Base-by-base conservation (phyloP, 2,888 invertebrate species). In the Aphodius granarius region DNA sequence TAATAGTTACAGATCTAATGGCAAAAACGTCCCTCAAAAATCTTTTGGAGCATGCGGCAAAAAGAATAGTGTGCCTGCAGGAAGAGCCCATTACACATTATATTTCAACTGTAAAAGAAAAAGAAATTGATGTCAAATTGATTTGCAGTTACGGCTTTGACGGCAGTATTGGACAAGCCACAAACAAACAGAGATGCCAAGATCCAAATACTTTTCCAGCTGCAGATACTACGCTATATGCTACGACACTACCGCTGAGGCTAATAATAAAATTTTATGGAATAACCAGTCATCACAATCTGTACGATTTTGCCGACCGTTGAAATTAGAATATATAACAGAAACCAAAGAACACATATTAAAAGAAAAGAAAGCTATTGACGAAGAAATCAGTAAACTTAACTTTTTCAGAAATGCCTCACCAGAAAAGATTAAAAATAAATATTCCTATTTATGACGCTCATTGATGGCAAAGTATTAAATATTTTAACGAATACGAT, bases 401-500 rank as follows among this genome's bases (percentile, higher is more conserved):
- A 16, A 13, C 15, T 13, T 43, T 43, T 9, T 43, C 43, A 43
- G 17, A 20, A 13, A 20, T 66, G 13, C 20, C n/a, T 3, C 13
- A 66, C 16, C 20, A 66, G 15, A 66, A 66, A 66, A 19, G n/a
- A 20, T 21, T 66, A 66, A 66, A 66, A 17, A 3, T 71, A 71
- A 4, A 71, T 21, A 20, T 19, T 71, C 23, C 21, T 71, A 20
- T 22, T 22, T 20, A n/a, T 21, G 71, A 71, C 71, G n/a, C 22
- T 22, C 16, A 71, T 71, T 21, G 71, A 71, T 71, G 22, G 71
- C 3, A 71, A 71, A 71, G 23, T 70, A 20, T 17, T 2, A 17
- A 71, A 71, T 23, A 13, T 71, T 17, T 70, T 70, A 70, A 70
- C 71, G n/a, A 13, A 23, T 21, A 70, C 71, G n/a, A 70, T 20